Conservation (phyloP, 2,797 vertebrate species). For the Carcharodon carcharias region DNA sequence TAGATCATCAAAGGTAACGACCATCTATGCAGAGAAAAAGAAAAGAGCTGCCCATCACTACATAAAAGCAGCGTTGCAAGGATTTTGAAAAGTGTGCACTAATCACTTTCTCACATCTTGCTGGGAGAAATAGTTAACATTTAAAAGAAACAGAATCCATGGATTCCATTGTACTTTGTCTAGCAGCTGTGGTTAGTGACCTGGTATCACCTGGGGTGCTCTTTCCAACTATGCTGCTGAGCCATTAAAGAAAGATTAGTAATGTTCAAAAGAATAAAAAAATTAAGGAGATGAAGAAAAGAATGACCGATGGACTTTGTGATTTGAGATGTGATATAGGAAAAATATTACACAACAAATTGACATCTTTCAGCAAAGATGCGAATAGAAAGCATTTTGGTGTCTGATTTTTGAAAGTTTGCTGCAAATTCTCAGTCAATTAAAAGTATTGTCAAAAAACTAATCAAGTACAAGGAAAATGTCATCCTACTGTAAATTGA, state of each 20-base stretch:
- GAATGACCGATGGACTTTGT: background rate
- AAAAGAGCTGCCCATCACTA: background rate
- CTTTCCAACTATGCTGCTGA: background rate
- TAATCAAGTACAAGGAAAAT: background rate
- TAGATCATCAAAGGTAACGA: constrained; percentile 75
- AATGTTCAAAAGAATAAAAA: background rate
- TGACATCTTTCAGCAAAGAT: background rate
- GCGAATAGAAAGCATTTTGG: background rate
- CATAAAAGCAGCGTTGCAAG: background rate
- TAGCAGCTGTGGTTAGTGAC: background rate
- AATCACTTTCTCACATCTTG: background rate
- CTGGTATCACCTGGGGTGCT: background rate
- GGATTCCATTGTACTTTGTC: background rate
- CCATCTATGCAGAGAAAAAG: constrained; percentile 61
- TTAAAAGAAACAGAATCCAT: background rate
- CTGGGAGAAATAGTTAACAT: background rate
- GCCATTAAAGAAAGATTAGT: background rate
- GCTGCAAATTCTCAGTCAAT: background rate
- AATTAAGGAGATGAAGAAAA: background rate
- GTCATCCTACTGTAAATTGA: background rate
- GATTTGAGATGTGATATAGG: background rate
- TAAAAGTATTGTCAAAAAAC: background rate
- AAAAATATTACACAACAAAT: background rate
- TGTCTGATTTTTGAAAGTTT: background rate
- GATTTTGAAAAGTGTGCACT: background rate